Evolutionary conservation across 1,140 invertebrate species (phyloP).

Genomic region (Diuraphis noxia): DNA sequence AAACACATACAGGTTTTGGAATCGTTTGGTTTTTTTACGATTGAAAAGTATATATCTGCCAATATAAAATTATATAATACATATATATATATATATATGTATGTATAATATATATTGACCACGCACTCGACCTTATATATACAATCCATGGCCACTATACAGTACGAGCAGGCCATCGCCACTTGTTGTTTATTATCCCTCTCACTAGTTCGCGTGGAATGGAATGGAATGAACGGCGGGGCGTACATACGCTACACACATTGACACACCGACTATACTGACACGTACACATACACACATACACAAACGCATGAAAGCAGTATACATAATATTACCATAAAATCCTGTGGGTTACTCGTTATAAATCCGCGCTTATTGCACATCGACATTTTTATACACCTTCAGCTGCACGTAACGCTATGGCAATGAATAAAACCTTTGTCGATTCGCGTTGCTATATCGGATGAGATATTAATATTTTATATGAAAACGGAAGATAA

Average conservation of each 20-base stretch:
- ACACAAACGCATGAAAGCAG: too few species aligned
- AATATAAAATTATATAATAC: background rate
- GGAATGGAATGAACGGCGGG: background rate
- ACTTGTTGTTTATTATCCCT: conserved; percentile 28
- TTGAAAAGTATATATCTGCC: background rate
- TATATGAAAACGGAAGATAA: background rate
- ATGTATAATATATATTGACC: too few species aligned
- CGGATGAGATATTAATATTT: background rate
- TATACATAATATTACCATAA: background rate
- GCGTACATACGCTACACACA: background rate
- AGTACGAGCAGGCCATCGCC: background rate
- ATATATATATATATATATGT: too few species aligned
- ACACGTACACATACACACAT: too few species aligned
- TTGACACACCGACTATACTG: too few species aligned
- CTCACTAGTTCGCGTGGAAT: background rate
- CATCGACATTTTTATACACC: background rate
- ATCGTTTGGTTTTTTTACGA: background rate
- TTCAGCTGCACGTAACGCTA: background rate
- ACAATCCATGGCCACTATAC: too few species aligned
- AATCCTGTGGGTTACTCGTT: background rate
- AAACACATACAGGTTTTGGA: background rate
- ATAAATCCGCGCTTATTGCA: background rate
- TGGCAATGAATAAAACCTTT: background rate
- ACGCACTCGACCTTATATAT: too few species aligned
- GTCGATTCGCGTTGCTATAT: background rate